phyloP scores from a whole-genome alignment of 2,113 vertebrate species.

The Nematolebias whitei region DNA sequence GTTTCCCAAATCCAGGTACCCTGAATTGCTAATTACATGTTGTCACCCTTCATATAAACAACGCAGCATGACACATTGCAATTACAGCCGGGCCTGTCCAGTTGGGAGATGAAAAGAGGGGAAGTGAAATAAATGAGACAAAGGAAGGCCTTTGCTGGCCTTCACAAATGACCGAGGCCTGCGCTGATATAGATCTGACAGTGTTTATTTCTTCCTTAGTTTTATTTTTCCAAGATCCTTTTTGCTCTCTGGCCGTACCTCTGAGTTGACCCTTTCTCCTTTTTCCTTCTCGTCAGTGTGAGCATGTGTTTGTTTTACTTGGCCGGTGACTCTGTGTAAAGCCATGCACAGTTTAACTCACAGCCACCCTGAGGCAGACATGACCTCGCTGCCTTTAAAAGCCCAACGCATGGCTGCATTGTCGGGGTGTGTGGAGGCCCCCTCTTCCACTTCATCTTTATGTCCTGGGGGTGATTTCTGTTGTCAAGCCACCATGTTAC shows the following conservation, averaged over 20 bases:
- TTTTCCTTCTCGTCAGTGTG: constrained; percentile 48
- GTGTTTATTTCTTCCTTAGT: constrained; percentile 43
- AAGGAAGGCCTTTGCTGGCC: not conserved
- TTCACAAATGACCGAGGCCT: constrained; percentile 12
- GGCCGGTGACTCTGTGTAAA: constrained; percentile 71
- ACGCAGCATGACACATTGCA: constrained; percentile 67
- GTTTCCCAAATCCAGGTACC: constrained; percentile 55
- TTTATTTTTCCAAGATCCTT: constrained; percentile 57
- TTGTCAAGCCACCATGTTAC: constrained; percentile 77
- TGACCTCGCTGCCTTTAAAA: constrained; percentile 70
- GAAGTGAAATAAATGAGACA: constrained; percentile 26
- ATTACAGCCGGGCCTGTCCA: constrained; percentile 44
- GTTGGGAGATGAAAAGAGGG: constrained; percentile 16
- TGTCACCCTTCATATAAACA: constrained; percentile 70
- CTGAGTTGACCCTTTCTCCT: constrained; percentile 60
- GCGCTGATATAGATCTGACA: constrained; percentile 39
- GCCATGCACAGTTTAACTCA: constrained; percentile 77
- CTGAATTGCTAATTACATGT: constrained; percentile 68
- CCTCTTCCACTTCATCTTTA: constrained; percentile 52
- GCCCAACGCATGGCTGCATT: constrained; percentile 41
- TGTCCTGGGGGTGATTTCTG: constrained; percentile 66
- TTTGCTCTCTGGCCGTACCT: constrained; percentile 55
- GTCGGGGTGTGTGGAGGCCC: not conserved
- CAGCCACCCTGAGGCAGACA: constrained; percentile 72
- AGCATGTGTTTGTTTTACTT: constrained; percentile 84